Percentiles rank a stretch among this genome's conserved stretches.
Conservation (phyloP, 2,113 vertebrate genomes). For the Meriones unguiculatus region DNA sequence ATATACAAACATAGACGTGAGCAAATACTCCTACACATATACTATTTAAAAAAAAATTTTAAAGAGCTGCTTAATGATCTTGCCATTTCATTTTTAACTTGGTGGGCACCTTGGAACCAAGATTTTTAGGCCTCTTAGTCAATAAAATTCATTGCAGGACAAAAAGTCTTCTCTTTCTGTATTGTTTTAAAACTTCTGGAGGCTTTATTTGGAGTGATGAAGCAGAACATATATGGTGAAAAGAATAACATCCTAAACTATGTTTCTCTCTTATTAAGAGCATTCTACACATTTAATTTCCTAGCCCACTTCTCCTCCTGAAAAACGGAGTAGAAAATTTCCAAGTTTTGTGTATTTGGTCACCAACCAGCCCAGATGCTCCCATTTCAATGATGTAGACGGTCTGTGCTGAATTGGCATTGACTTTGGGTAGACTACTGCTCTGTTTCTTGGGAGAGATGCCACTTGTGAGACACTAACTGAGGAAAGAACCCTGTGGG, state of each 20-base stretch:
- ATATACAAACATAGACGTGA: no score
- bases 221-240: background rate
- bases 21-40: background rate
- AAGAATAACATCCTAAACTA: background rate
- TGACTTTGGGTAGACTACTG: conserved; percentile 70
- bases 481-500: conserved; percentile 74
- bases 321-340: conserved; percentile 13
- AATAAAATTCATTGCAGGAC: background rate
- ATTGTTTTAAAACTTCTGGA: background rate
- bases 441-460: background rate
- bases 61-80: background rate
- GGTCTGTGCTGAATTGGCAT: background rate
- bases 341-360: background rate
- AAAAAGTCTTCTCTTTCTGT: background rate
- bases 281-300: conserved; percentile 22
- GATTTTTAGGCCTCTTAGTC: background rate
- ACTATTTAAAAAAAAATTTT: background rate
- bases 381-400: background rate
- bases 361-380: background rate
- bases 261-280: background rate
- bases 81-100: background rate
- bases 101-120: background rate
- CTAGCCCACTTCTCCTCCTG: background rate
- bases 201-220: background rate
- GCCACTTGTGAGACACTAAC: conserved; percentile 39